Conservation (phyloP, 2,797 vertebrate genomes). For the Pseudochaenichthys georgianus region DNA sequence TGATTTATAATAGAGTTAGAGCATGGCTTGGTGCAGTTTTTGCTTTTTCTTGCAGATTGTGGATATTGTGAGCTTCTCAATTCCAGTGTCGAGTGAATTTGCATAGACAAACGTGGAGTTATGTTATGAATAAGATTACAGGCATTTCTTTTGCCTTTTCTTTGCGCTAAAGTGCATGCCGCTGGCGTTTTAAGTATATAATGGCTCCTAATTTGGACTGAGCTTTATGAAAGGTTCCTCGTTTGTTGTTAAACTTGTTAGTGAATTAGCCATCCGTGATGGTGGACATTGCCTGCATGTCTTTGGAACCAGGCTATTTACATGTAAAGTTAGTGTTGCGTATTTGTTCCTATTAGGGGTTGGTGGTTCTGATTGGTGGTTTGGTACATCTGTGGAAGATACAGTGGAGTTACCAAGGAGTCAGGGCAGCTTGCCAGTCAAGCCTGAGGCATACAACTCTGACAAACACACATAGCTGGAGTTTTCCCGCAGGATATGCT, state of each 20-base stretch:
- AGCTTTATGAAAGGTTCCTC: constrained; percentile 60
- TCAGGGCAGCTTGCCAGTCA: constrained; percentile 80
- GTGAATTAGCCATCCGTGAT: constrained; percentile 81
- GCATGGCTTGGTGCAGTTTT: constrained; percentile 68
- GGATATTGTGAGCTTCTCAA: constrained; percentile 80
- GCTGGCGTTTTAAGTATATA: constrained; percentile 59
- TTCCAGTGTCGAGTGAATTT: constrained; percentile 82
- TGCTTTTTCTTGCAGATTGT: constrained; percentile 76
- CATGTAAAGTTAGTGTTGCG: constrained; percentile 73
- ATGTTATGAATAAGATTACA: constrained; percentile 80
- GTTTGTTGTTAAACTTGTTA: constrained; percentile 65
- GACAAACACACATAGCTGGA: constrained; percentile 67
- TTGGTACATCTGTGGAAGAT: constrained; percentile 89
- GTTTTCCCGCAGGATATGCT: constrained; percentile 71
- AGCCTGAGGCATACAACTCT: constrained; percentile 72
- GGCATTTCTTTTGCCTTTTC: constrained; percentile 54
- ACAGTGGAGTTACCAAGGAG: constrained; percentile 84
- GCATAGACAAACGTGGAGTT: constrained; percentile 87
- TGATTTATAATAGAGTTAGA: constrained; percentile 70
- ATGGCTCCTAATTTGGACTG: constrained; percentile 48
- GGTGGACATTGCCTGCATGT: constrained; percentile 83
- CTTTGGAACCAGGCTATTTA: constrained; percentile 74
- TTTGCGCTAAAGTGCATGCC: constrained; percentile 72
- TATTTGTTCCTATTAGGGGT: constrained; percentile 72
- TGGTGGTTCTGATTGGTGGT: constrained; percentile 79